These are phyloP conservation scores for Trachelus troglodyta DNA, from an alignment of 2,888 invertebrate species.

Conservation along the genomic window DNA sequence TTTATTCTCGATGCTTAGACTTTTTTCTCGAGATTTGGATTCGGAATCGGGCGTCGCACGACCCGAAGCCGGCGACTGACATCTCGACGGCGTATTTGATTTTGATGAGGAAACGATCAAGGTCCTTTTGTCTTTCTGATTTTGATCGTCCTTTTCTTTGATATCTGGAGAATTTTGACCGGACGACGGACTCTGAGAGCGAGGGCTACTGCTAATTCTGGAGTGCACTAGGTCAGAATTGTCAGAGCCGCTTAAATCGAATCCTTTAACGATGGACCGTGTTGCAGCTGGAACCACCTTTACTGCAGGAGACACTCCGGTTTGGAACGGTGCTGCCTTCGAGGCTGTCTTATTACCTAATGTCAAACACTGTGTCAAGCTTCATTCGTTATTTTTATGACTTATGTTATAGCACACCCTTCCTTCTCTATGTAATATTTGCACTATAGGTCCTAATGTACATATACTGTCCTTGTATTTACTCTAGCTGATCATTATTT, in stretches of 20 bases:
- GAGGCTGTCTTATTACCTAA: slow-evolving; percentile 69
- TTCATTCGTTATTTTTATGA: too few species aligned
- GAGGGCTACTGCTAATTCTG: slow-evolving; percentile 42
- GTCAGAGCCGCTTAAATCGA: slow-evolving; percentile 49
- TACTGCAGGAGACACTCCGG: slow-evolving; percentile 45
- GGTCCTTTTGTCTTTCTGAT: slow-evolving; percentile 51
- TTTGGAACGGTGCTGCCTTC: slow-evolving; percentile 41
- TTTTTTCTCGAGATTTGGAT: slow-evolving; percentile 38
- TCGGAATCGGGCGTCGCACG: slow-evolving; percentile 45
- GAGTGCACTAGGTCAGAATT: slow-evolving; percentile 44
- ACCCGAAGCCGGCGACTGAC: slow-evolving; percentile 78
- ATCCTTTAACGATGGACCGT: slow-evolving; percentile 52
- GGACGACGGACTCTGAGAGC: slow-evolving; percentile 55
- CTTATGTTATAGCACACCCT: too few species aligned
- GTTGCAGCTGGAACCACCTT: slow-evolving; percentile 56
- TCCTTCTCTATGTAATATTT: too few species aligned
- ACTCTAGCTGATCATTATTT: too few species aligned
- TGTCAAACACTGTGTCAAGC: slow-evolving; percentile 58
- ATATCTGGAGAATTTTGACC: slow-evolving; percentile 52
- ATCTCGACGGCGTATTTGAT: slow-evolving; percentile 71
- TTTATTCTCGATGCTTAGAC: slow-evolving; percentile 70
- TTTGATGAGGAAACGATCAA: slow-evolving; percentile 36
- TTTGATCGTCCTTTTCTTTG: slow-evolving; percentile 63
- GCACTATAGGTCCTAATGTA: too few species aligned
- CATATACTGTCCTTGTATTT: too few species aligned